Base-by-base conservation (phyloP, 2,888 invertebrate species). In the Epinotia nisella region DNA sequence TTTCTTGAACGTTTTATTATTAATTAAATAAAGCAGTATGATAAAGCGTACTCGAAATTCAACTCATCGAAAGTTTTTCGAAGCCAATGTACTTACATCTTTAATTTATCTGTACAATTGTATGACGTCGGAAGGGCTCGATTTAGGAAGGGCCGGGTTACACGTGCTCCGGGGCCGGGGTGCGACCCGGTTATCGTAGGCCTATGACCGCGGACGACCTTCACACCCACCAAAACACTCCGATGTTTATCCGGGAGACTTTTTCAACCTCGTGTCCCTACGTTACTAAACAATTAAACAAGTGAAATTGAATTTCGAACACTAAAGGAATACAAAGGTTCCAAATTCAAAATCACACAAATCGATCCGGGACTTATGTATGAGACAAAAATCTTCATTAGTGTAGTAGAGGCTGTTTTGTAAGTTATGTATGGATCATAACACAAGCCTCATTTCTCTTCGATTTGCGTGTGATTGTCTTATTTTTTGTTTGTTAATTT, bases 181-280 rank as follows among this genome's bases (percentile, higher is more conserved):
- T 82, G 83, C 90, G 90, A 90, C 93, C 93, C 81, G 91, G 85
- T 90, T 92, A 84, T 82, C 75, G 76, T 74, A 85, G 88, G 93
- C 93, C 92, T 83, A 83, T 87, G 92, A 93, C 92, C 93, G 92
- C 86, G 77, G 76, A 75, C 91, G 93, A 92, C 93, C 93, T 93
- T 93, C 93, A 91, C 83, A 85, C 79, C 80, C 83, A 81, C 81
- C 84, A 83, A 87, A 89, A 86, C 87, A 85, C 84, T 85, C 56
- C 51, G 21, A 64, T 51, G 24, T 49, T 39, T 45, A 29, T 39
- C 59, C 39, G 59, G 39, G 59, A 39, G 39, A 17, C 45, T 68
- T 58, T 49, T 49, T 55, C 53, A 35, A 35, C 21, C n/a, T 3
- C n/a, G 24, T 49, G 21, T 61, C n/a, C 49, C 45, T 62, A n/a